Conservation (phyloP, 2,113 vertebrate genomes). For the Mastomys natalensis region DNA sequence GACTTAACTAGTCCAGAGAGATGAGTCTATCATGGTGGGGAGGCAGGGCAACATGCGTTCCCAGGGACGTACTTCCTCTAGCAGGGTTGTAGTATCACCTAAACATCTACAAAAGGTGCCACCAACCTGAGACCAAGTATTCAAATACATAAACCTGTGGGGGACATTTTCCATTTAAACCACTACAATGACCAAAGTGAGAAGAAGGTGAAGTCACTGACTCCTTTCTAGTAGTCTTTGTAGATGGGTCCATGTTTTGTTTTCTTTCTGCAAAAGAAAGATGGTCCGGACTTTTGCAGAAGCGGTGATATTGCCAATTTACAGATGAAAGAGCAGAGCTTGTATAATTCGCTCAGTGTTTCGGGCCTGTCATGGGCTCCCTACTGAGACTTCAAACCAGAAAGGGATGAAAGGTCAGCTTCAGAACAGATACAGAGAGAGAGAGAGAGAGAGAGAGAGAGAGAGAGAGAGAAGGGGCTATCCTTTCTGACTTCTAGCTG, state of each 20-base stretch:
- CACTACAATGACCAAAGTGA: not conserved
- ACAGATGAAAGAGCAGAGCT: not conserved
- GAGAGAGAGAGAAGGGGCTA: too few species aligned
- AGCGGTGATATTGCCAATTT: not conserved
- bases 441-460: too few species aligned
- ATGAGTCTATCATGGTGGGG: not conserved
- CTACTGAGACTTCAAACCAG: conserved; percentile 47
- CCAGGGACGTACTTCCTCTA: not conserved
- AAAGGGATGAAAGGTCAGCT: not conserved
- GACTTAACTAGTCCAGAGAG: not conserved
- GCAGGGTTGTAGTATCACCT: not conserved
- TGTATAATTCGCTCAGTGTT: not conserved
- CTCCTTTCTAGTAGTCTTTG: not conserved
- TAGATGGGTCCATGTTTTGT: not conserved
- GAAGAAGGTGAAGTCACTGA: not conserved
- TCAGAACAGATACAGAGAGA: not conserved
- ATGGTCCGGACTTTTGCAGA: fast-evolving
- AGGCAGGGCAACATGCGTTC: not conserved
- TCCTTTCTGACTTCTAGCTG: not conserved
- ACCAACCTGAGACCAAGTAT: not conserved
- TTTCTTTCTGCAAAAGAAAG: not conserved
- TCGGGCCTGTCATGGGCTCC: not conserved
- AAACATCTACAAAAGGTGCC: not conserved
- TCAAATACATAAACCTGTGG: not conserved
- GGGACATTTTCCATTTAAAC: not conserved